A percentile compares a stretch with the other conserved stretches of the same genome.
phyloP scores from a whole-genome alignment of 1,140 invertebrate genomes.

The Drosophila asahinai region DNA sequence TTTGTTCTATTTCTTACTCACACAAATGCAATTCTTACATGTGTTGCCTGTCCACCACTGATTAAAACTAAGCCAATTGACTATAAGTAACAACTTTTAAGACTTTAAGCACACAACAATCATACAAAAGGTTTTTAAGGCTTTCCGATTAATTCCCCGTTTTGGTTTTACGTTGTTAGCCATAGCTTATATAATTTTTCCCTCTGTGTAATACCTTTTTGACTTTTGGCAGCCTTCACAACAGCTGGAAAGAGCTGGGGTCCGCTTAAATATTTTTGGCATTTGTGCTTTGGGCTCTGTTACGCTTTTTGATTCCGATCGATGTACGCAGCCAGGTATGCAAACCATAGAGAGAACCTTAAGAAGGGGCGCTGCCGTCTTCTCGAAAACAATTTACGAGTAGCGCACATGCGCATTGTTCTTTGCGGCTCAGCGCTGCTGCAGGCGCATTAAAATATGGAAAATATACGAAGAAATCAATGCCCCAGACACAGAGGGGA shows the following conservation, averaged over 20 bases:
- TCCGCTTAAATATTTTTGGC: slow-evolving; percentile 74
- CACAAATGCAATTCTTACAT: too few relatives aligned
- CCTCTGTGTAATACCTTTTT: slow-evolving; percentile 7
- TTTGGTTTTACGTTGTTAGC: not conserved
- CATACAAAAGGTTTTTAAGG: too few relatives aligned
- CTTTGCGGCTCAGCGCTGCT: slow-evolving; percentile 27
- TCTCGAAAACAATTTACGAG: slow-evolving; percentile 63
- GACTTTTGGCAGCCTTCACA: slow-evolving; percentile 56
- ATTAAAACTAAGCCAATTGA: not conserved
- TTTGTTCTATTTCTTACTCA: too few relatives aligned
- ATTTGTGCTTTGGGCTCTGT: slow-evolving; percentile 70
- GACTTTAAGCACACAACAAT: too few relatives aligned
- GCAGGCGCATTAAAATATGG: slow-evolving; percentile 27
- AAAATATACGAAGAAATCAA: slow-evolving; percentile 45
- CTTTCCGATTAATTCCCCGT: not conserved
- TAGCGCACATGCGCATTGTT: slow-evolving; percentile 76
- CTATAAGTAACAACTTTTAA: not conserved
- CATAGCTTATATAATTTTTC: not conserved
- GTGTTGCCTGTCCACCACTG: too few relatives aligned
- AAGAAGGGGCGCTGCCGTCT: not conserved
- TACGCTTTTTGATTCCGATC: slow-evolving; percentile 82
- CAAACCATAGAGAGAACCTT: slow-evolving; percentile 42
- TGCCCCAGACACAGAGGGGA: slow-evolving; percentile 26
- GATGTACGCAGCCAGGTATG: slow-evolving; percentile 70
- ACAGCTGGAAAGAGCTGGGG: slow-evolving; percentile 62